Percentiles rank a stretch among this genome's conserved stretches.
Conservation (phyloP, 1,140 invertebrate genomes). For the Triops longicaudatus region DNA sequence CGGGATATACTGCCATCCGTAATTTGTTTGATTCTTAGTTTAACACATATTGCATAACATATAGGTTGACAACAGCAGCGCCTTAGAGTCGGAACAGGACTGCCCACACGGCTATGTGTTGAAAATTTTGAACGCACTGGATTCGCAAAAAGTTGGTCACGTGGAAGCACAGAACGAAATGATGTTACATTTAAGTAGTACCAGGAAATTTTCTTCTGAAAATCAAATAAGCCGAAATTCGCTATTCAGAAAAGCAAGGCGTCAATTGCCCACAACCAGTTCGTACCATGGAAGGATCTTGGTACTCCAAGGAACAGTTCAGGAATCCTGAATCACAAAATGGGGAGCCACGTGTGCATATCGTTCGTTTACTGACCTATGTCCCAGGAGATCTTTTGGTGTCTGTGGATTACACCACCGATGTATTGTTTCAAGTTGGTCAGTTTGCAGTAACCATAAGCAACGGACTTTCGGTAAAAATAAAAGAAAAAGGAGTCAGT, state of each 20-base stretch:
- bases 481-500: neutral
- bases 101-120: conserved; percentile 58
- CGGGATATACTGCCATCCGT: conserved; percentile 16
- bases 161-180: conserved; percentile 63
- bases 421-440: conserved; percentile 60
- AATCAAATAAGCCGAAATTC: conserved; percentile 17
- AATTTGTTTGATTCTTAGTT: neutral
- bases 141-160: conserved; percentile 55
- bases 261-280: neutral
- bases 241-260: neutral
- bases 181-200: conserved; percentile 55
- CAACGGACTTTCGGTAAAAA: conserved; percentile 50
- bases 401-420: conserved; percentile 46
- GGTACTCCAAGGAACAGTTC: neutral
- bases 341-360: conserved; percentile 40
- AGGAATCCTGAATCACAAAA: neutral
- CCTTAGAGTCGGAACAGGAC: conserved; percentile 34
- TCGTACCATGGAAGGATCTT: neutral
- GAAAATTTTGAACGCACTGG: conserved; percentile 70
- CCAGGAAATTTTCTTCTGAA: conserved; percentile 20
- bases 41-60: neutral
- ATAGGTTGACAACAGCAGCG: conserved; percentile 31
- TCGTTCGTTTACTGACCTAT: conserved; percentile 62
- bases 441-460: conserved; percentile 57
- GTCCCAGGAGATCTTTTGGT: conserved; percentile 58